Percentiles rank a stretch among this genome's conserved stretches.
Evolutionary conservation across 2,113 vertebrate species (phyloP).

Genomic region (Corydoras maculifer): DNA sequence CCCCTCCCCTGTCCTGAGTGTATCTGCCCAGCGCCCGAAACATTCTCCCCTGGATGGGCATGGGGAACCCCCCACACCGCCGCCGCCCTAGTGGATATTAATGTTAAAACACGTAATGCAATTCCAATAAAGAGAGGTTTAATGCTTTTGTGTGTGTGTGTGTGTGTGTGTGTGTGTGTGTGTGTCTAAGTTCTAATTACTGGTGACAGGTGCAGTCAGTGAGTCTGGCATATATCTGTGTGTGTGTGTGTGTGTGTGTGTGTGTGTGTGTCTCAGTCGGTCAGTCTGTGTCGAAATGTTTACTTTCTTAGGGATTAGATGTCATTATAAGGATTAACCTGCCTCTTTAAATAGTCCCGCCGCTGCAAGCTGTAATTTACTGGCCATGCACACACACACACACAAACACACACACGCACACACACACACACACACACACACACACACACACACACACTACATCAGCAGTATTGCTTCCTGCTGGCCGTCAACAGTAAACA

Average conservation of each 20-base stretch:
- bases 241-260: conserved; percentile 37
- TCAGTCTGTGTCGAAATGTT: conserved; percentile 57
- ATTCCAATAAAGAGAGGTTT: too few relatives aligned
- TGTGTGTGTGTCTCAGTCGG: conserved; percentile 9
- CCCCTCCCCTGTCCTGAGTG: too few relatives aligned
- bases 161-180: background rate
- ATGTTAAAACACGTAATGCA: too few relatives aligned
- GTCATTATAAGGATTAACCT: conserved; percentile 64
- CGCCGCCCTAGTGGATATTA: too few relatives aligned
- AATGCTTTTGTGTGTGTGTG: too few relatives aligned
- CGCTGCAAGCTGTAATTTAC: too few relatives aligned
- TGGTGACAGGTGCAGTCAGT: conserved; percentile 29
- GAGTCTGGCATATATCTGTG: conserved; percentile 41
- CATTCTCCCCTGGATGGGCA: too few relatives aligned
- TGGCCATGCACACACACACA: conserved; percentile 7
- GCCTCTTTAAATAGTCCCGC: conserved; percentile 54
- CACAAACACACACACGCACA: conserved; percentile 23
- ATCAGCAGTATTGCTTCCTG: too few relatives aligned
- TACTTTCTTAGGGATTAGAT: conserved; percentile 63
- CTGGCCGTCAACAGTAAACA: too few relatives aligned
- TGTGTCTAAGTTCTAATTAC: background rate
- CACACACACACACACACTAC: too few relatives aligned
- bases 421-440: conserved; percentile 10
- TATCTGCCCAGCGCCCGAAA: too few relatives aligned
- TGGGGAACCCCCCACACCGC: too few relatives aligned